Base-by-base conservation (phyloP, 2,113 vertebrate species). In the Vulpes vulpes region DNA sequence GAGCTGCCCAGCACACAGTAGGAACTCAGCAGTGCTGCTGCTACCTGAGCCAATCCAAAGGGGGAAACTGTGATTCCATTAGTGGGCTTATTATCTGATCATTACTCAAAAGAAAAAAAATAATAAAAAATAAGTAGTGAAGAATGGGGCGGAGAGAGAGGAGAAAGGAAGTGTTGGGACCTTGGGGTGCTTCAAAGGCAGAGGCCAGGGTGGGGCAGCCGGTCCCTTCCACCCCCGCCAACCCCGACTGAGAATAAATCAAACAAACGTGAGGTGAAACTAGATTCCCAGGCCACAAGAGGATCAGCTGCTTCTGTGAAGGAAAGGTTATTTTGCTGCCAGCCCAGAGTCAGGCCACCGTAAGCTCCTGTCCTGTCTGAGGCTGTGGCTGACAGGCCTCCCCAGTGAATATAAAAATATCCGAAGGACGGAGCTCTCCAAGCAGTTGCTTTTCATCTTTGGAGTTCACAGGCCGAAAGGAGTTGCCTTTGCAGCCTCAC, bases 331-430 rank as follows among this genome's bases (percentile, higher is more conserved):
- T 22, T 32, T 22, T 2, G 32, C 92, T 79, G 64, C 57, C 43
- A 43, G 43, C 30, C 9, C 67, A 0, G 0, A 35, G 55, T 49
- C 6, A 38, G 64, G 78, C 16, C 35, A 90, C 32, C 2, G 53
- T 91, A 27, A 30, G 69, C 67, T 67, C 10, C 30, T 5, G 5
- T 3, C 38, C 38, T 23, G 60, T 91, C 85, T 86, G 85, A 55
- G 51, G n/a, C 81, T 51, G 85, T 91, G 90, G n/a, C 79, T 96
- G 94, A 96, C 86, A n/a, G 32, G 11, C 2, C 2, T 93, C 43
- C 89, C 55, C 51, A n/a, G 67, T 82, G 96, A 95, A 86, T 49
- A 71, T 69, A 86, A 22, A 98, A 23, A 92, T 65, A 79, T 74
- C 32, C 67, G 3, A 79, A 64, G 89, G 95, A 79, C 76, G 1